phyloP scores from a whole-genome alignment of 2,888 invertebrate genomes.

The Yponomeuta malinellus region DNA sequence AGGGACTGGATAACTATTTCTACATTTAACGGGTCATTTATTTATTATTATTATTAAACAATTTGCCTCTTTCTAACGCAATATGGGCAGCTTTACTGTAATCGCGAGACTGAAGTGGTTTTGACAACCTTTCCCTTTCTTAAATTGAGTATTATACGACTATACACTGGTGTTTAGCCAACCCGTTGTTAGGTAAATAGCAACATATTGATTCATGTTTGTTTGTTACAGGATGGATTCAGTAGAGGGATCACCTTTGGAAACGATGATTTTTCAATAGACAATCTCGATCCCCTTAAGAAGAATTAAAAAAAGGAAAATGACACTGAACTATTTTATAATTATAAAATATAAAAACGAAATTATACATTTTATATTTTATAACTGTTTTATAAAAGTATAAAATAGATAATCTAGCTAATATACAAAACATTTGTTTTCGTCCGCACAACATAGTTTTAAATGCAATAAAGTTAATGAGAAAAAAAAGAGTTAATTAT shows the following conservation, averaged over 20 bases:
- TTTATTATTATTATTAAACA: too few species aligned
- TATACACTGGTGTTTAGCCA: too few species aligned
- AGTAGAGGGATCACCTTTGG: conserved; percentile 91
- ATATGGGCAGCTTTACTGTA: too few species aligned
- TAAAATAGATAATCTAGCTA: conserved; percentile 31
- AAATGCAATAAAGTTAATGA: conserved; percentile 42
- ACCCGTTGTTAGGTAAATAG: too few species aligned
- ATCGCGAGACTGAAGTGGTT: too few species aligned
- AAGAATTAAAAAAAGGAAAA: conserved; percentile 73
- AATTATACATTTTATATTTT: neutral
- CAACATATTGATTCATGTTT: conserved; percentile 14
- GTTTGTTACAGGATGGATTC: conserved; percentile 87
- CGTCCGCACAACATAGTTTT: conserved; percentile 46
- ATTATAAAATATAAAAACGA: conserved; percentile 1
- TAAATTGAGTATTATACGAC: too few species aligned
- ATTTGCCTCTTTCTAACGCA: too few species aligned
- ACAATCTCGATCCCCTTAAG: conserved; percentile 93
- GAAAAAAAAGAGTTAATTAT: conserved; percentile 30
- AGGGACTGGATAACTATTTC: too few species aligned
- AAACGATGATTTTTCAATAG: conserved; percentile 95
- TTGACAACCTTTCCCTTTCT: too few species aligned
- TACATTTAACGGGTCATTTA: too few species aligned
- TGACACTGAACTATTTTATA: conserved; percentile 12
- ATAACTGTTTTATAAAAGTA: conserved; percentile 20
- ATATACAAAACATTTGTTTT: conserved; percentile 34